Percentiles rank a stretch among this genome's conserved stretches.
phyloP scores from a whole-genome alignment of 2,888 invertebrate genomes.

The Diogma glabrata region DNA sequence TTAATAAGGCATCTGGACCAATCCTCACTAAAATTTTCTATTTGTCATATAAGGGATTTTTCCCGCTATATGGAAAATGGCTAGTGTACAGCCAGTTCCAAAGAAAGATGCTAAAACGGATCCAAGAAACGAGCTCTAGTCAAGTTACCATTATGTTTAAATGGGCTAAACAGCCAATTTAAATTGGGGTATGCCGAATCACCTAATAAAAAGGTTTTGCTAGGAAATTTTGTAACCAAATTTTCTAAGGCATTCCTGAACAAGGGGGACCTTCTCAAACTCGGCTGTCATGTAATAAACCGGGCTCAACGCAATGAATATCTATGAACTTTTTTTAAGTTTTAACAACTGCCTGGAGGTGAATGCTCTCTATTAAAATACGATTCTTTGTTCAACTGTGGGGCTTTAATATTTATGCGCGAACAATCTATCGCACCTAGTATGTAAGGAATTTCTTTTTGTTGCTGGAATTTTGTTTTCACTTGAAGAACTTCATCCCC shows the following conservation, averaged over 20 bases:
- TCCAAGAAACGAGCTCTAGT: conserved; percentile 13
- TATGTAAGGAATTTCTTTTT: conserved; percentile 15
- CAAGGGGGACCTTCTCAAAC: conserved; percentile 19
- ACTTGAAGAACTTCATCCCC: neutral
- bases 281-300: conserved; percentile 21
- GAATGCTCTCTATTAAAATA: conserved; percentile 19
- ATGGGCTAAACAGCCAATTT: neutral
- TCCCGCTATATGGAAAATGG: no score
- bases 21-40: no score
- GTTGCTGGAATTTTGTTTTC: conserved; percentile 2
- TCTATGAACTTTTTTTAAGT: conserved; percentile 21
- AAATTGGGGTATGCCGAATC: conserved; percentile 23
- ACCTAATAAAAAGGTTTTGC: conserved; percentile 18
- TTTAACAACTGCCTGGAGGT: conserved; percentile 23
- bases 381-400: conserved; percentile 16
- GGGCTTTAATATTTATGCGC: conserved; percentile 20
- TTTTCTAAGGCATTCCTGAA: conserved; percentile 13
- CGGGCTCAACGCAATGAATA: conserved; percentile 23
- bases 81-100: no score
- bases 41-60: no score
- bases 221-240: neutral
- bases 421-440: conserved; percentile 21
- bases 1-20: no score
- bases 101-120: no score
- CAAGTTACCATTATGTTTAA: neutral